Base-by-base conservation (phyloP, 2,888 invertebrate genomes). In the Steromphala cineraria region DNA sequence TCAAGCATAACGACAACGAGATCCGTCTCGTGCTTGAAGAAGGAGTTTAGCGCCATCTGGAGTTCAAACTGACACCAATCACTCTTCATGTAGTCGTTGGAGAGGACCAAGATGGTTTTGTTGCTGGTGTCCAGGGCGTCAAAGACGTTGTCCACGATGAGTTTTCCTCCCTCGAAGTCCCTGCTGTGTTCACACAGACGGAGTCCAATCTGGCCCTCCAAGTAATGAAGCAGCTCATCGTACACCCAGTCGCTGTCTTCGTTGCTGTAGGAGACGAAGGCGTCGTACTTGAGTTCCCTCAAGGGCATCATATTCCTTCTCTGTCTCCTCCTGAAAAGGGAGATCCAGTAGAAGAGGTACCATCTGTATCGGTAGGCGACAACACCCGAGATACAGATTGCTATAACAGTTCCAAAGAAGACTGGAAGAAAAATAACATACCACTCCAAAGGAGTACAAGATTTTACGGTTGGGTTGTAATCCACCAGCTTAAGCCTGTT, bases 251-350 rank as follows among this genome's bases (percentile, higher is more conserved):
- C 76, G 17, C 28, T 31, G 76, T 76, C 76, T 5, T n/a, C 17
- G 55, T 53, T 53, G 36, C 36, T 55, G 76, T 55, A 76, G 24
- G 76, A 76, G n/a, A 76, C 55, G 36, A 76, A 76, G 31, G 76
- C 76, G 36, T 76, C 76, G 55, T 76, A 76, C 28, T 76, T 55
- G 31, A 53, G n/a, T 17, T 55, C 40, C 15, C 17, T 19, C 21
- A n/a, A 15, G n/a, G 21, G 46, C 17, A 13, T 21, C 67, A n/a
- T 28, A 7, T 76, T 21, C n/a, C 36, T 15, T n/a, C 36, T 13
- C n/a, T 55, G 53, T 28, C 55, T 52, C n/a, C 55, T 15, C 19
- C 76, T 21, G 28, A 46, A 13, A 8, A 53, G 21, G 1, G 28
- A 76, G 10, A 55, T 53, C 36, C 53, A 76, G 55, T 76, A 76